A percentile compares a stretch with the other conserved stretches of the same genome.
Evolutionary conservation across 2,797 vertebrate genomes (phyloP).

Genomic region (Urosaurus nigricauda): DNA sequence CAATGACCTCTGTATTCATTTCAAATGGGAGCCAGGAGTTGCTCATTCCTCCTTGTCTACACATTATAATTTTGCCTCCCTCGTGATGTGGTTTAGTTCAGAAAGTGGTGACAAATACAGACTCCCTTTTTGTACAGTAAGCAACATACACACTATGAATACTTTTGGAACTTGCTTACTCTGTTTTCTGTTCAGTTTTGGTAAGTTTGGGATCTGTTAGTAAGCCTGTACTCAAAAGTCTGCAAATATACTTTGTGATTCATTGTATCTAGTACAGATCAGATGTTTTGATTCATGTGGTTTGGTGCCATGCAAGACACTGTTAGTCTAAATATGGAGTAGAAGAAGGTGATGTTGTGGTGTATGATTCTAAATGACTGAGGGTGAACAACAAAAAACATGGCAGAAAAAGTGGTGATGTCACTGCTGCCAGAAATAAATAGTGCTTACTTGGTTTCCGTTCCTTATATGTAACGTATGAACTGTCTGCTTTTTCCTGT

Average conservation of each 20-base stretch:
- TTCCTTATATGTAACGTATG: slow-evolving; percentile 1
- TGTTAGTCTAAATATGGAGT: neutral
- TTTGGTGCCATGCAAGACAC: neutral
- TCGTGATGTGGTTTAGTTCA: neutral
- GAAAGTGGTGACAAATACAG: neutral
- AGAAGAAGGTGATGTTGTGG: neutral
- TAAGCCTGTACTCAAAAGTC: neutral
- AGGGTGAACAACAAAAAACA: neutral
- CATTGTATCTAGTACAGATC: no score
- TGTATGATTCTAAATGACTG: neutral
- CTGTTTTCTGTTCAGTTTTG: neutral
- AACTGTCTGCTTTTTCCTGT: neutral
- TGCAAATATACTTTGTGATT: neutral
- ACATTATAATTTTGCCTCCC: neutral
- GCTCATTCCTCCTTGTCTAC: neutral
- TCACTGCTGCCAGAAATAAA: neutral
- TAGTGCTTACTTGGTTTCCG: neutral
- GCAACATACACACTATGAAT: neutral
- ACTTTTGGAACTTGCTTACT: neutral
- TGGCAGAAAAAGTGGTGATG: neutral
- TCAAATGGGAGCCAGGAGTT: neutral
- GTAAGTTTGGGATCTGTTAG: neutral
- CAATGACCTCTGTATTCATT: neutral
- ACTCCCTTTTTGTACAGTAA: neutral
- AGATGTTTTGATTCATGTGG: no score